Percentiles rank a stretch among this genome's conserved stretches.
phyloP scores from a whole-genome alignment of 2,113 vertebrate species.

The Mirza zaza region DNA sequence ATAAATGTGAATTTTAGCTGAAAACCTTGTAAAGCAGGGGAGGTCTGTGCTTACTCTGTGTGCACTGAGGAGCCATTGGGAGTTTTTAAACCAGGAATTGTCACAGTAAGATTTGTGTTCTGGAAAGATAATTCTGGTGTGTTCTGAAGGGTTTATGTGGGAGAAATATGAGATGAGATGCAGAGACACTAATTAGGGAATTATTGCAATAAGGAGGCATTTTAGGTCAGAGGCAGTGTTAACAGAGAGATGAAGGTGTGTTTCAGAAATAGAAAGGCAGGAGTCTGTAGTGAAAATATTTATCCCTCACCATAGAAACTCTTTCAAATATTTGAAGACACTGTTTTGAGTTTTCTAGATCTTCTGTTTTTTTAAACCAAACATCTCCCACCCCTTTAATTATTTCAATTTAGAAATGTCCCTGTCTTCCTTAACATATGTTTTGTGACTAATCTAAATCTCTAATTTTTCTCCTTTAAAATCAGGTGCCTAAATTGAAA shows the following conservation, averaged over 20 bases:
- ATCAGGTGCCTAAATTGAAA: slow-evolving; percentile 15
- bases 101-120: slow-evolving; percentile 23
- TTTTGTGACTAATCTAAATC: background rate
- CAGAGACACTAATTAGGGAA: slow-evolving; percentile 55
- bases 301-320: background rate
- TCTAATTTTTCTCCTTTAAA: slow-evolving; percentile 28
- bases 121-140: slow-evolving; percentile 33
- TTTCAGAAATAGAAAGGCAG: background rate
- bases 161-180: slow-evolving; percentile 26
- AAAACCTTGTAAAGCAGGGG: background rate
- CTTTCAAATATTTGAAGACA: slow-evolving; percentile 6
- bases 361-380: slow-evolving; percentile 5
- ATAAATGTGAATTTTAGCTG: background rate
- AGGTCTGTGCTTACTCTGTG: background rate
- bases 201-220: background rate
- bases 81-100: slow-evolving; percentile 23
- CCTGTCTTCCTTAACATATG: background rate
- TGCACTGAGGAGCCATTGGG: background rate
- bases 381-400: background rate
- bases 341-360: background rate
- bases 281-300: background rate
- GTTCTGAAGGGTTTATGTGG: slow-evolving; percentile 3
- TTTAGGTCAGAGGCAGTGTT: slow-evolving; percentile 17
- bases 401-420: background rate
- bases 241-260: background rate